A percentile compares a stretch with the other conserved stretches of the same genome.
Evolutionary conservation across 37 sponge, comb jelly and placozoan genomes (phyloP).

Genomic region (Bolinopsis microptera): DNA sequence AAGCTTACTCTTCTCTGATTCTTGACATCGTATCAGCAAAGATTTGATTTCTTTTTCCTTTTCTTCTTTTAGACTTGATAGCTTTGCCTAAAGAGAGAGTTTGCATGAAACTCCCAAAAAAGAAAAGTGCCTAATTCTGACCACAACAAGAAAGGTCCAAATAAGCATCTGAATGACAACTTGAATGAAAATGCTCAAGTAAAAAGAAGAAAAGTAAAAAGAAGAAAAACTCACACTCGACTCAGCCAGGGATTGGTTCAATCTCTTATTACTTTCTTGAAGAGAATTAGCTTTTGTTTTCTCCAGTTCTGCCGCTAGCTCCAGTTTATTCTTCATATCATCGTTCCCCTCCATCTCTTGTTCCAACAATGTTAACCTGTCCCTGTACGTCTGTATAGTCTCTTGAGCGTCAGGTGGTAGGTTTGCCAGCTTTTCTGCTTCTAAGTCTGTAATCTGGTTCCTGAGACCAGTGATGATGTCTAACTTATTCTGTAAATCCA

Average conservation of each 20-base stretch:
- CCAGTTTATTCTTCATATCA: constrained; percentile 38
- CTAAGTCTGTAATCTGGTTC: constrained; percentile 26
- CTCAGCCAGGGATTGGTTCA: neutral
- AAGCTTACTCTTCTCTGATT: neutral
- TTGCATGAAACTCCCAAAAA: no score
- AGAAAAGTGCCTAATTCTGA: no score
- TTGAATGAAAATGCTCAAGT: no score
- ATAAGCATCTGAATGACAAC: no score
- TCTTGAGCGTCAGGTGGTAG: constrained; percentile 48
- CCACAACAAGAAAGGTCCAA: no score
- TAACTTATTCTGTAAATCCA: neutral
- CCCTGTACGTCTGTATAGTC: constrained; percentile 55
- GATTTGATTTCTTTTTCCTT: constrained; percentile 5
- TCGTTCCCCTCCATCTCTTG: constrained; percentile 3
- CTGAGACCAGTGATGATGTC: constrained; percentile 26
- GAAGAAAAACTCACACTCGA: neutral
- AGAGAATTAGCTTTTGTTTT: constrained; percentile 15
- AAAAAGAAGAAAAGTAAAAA: no score
- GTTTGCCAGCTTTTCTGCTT: constrained; percentile 29
- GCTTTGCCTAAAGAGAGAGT: neutral
- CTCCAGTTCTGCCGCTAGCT: constrained; percentile 31
- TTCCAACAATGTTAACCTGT: constrained; percentile 42
- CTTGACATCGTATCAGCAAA: neutral
- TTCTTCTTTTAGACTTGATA: neutral
- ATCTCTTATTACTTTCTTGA: neutral